Evolutionary conservation across 1,140 invertebrate species (phyloP).

Genomic region (Carcinoscorpius rotundicauda): DNA sequence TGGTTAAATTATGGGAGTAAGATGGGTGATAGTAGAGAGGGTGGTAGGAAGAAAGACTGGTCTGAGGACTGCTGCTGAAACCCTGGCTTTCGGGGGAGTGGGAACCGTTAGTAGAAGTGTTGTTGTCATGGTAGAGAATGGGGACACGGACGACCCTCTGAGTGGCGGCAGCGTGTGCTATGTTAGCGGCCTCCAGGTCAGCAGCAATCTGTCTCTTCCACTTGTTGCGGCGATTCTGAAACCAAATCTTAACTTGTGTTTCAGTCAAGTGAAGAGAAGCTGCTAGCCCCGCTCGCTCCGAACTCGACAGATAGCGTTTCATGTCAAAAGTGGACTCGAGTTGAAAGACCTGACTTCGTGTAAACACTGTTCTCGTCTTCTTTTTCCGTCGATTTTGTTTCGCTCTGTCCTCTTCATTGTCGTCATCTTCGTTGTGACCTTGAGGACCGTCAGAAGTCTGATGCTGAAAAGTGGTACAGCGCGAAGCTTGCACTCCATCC

Average conservation of each 20-base stretch:
- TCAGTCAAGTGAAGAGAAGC: conserved; percentile 89
- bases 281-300: conserved; percentile 85
- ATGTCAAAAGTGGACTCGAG: conserved; percentile 96
- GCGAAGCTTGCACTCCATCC: too few species aligned
- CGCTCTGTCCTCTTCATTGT: background rate
- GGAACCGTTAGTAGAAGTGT: too few species aligned
- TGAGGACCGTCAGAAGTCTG: background rate
- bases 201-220: conserved; percentile 95
- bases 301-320: conserved; percentile 92
- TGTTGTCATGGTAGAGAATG: conserved; percentile 63
- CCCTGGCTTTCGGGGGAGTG: too few species aligned
- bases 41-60: too few species aligned
- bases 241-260: conserved; percentile 93
- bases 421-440: background rate
- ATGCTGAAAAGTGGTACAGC: too few species aligned
- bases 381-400: conserved; percentile 76
- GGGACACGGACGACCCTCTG: conserved; percentile 86
- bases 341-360: conserved; percentile 79
- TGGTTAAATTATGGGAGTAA: too few species aligned
- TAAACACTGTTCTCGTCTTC: conserved; percentile 96
- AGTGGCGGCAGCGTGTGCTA: conserved; percentile 68
- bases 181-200: conserved; percentile 89
- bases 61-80: too few species aligned
- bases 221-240: conserved; percentile 88
- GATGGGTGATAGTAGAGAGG: too few species aligned